Conservation (phyloP, 2,797 vertebrate species). For the Tapera naevia region DNA sequence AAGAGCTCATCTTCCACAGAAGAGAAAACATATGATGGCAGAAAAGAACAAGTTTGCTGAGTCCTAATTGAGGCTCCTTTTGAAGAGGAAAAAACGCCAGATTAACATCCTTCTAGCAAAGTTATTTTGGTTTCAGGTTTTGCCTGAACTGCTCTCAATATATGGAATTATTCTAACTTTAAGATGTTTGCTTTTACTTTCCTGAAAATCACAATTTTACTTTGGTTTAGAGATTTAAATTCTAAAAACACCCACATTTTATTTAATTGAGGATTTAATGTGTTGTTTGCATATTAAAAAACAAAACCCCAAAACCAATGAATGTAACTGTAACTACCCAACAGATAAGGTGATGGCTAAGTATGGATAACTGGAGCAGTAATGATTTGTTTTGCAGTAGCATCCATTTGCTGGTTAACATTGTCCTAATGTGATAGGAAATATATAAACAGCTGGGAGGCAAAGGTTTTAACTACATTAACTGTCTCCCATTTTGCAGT, state of each 20-base stretch:
- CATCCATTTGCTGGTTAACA: neutral
- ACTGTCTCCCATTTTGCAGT: neutral
- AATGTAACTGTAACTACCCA: neutral
- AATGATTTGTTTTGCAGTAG: neutral
- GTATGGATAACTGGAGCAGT: neutral
- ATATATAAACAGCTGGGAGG: neutral
- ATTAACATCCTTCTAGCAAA: neutral
- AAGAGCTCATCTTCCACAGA: neutral
- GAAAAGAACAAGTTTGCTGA: neutral
- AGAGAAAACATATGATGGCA: neutral
- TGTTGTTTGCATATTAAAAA: neutral
- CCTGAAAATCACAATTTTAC: neutral
- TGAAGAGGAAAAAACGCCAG: neutral
- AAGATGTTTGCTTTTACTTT: neutral
- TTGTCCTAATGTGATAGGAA: neutral
- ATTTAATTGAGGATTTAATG: neutral
- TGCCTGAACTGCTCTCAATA: neutral
- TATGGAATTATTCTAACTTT: neutral
- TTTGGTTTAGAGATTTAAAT: neutral
- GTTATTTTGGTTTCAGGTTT: neutral
- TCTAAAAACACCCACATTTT: neutral
- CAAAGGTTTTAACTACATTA: neutral
- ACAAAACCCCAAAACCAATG: accelerated
- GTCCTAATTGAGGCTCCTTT: neutral
- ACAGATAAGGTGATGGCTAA: neutral